These are phyloP conservation scores for Acrocephalus arundinaceus DNA, from an alignment of 2,113 vertebrate species.

Conservation along the genomic window DNA sequence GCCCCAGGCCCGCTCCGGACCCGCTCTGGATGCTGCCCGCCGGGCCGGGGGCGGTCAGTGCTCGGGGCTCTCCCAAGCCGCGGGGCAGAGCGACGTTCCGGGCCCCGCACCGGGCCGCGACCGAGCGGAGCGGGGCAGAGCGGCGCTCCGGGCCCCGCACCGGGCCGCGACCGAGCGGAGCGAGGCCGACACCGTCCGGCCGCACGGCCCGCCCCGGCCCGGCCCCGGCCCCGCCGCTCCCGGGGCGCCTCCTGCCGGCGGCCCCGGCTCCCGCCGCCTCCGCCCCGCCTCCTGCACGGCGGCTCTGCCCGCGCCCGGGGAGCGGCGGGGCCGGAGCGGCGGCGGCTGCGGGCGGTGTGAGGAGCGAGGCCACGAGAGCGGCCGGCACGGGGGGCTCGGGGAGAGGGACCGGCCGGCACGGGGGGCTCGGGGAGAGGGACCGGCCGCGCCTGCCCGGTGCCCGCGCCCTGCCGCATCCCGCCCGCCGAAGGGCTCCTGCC, in stretches of 20 bases:
- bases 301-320: too few relatives aligned
- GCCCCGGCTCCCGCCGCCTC: background rate
- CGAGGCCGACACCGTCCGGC: too few relatives aligned
- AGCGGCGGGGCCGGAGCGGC: background rate
- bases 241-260: background rate
- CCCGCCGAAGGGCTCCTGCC: accelerated
- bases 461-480: background rate
- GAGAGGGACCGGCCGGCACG: too few relatives aligned
- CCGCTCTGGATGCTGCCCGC: background rate
- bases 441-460: background rate
- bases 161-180: too few relatives aligned
- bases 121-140: background rate
- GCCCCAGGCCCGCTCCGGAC: background rate
- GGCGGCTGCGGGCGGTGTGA: background rate
- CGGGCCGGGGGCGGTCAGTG: background rate
- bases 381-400: background rate
- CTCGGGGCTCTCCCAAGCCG: background rate
- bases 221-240: background rate
- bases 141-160: too few relatives aligned
- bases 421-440: too few relatives aligned
- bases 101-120: too few relatives aligned
- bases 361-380: background rate
- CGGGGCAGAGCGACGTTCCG: background rate
- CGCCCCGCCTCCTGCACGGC: too few relatives aligned
- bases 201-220: too few relatives aligned